Percentiles rank a stretch among this genome's conserved stretches.
phyloP scores from a whole-genome alignment of 2,888 invertebrate species.

The Perdita meconis region DNA sequence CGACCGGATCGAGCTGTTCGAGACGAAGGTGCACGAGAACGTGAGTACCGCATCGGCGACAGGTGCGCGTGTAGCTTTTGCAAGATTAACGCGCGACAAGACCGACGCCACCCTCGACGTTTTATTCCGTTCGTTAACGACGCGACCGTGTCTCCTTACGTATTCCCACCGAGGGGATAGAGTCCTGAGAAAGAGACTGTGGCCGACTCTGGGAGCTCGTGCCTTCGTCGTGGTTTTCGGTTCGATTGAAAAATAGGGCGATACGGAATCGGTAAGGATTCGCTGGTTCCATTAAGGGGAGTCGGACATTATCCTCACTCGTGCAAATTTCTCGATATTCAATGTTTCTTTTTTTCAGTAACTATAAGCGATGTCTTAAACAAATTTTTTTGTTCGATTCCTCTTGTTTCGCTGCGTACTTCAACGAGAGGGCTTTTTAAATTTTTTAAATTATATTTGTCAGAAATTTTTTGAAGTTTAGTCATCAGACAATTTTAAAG shows the following conservation, averaged over 20 bases:
- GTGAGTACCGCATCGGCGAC: constrained; percentile 72
- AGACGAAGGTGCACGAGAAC: constrained; percentile 77
- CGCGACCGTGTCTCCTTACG: not conserved
- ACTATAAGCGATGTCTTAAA: no score
- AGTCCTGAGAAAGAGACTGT: not conserved
- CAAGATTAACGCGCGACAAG: constrained; percentile 17
- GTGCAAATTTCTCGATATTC: no score
- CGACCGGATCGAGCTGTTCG: constrained; percentile 80
- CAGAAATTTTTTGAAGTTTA: no score
- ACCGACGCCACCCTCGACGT: not conserved
- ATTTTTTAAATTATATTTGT: no score
- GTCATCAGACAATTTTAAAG: no score
- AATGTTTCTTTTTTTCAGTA: no score
- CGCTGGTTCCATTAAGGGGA: no score
- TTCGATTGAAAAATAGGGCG: not conserved
- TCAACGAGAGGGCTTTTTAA: no score
- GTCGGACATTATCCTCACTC: no score
- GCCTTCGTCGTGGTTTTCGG: not conserved
- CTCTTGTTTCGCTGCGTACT: no score
- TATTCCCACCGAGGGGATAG: not conserved
- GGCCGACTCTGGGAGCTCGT: not conserved
- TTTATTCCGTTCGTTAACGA: not conserved
- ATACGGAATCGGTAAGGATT: no score
- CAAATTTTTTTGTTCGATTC: no score
- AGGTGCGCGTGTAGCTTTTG: constrained; percentile 3